These are phyloP conservation scores for Eilema depressum DNA, from an alignment of 2,888 invertebrate genomes.

Conservation along the genomic window DNA sequence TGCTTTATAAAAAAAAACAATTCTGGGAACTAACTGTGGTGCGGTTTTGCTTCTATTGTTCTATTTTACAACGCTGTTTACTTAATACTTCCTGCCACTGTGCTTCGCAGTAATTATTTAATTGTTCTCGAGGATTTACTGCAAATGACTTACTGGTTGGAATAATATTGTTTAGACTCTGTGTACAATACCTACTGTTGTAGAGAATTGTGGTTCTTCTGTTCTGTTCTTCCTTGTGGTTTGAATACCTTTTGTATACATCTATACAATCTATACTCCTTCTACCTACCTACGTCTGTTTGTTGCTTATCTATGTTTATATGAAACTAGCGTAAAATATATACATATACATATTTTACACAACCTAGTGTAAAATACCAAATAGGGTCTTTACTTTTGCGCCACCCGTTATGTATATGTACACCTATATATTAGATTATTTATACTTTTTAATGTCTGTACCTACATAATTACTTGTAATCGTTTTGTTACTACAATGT, in stretches of 20 bases:
- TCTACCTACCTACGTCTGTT: neutral
- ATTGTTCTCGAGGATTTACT: slow-evolving; percentile 59
- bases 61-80: slow-evolving; percentile 68
- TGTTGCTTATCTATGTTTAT: neutral
- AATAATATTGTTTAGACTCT: neutral
- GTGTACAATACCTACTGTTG: neutral
- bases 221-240: neutral
- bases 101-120: slow-evolving; percentile 73
- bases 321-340: no score
- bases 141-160: slow-evolving; percentile 22
- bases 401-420: no score
- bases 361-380: no score
- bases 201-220: neutral
- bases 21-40: slow-evolving; percentile 76
- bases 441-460: slow-evolving; percentile 2
- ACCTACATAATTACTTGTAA: slow-evolving; percentile 21
- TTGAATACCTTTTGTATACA: neutral
- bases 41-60: slow-evolving; percentile 74
- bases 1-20: slow-evolving; percentile 68
- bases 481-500: slow-evolving; percentile 30
- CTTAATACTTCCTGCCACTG: slow-evolving; percentile 78
- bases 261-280: neutral
- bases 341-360: neutral
- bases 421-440: neutral
- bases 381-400: no score